phyloP scores from a whole-genome alignment of 2,888 invertebrate genomes.

The Acanthosepion lycidas region DNA sequence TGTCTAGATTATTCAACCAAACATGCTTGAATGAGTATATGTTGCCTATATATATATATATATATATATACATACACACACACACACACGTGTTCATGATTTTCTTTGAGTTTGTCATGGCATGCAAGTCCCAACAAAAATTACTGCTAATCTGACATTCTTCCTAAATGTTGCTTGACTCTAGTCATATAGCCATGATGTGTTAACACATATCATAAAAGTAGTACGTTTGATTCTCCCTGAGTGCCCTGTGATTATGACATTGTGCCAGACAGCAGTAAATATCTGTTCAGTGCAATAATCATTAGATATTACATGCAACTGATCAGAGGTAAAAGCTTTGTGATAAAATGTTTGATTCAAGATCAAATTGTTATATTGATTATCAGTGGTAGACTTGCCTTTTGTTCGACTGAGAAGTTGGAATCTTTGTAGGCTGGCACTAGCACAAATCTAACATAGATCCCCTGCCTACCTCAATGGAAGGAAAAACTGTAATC shows the following conservation, averaged over 20 bases:
- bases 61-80: too few species aligned
- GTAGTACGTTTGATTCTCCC: neutral
- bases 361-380: neutral
- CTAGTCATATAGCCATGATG: too few species aligned
- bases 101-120: too few species aligned
- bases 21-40: too few species aligned
- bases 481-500: neutral
- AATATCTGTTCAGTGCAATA: neutral
- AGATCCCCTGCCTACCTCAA: neutral
- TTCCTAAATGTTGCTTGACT: too few species aligned
- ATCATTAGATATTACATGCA: neutral
- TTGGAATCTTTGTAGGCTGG: neutral
- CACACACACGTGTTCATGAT: too few species aligned
- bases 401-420: conserved; percentile 1
- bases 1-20: too few species aligned
- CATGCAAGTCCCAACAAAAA: too few species aligned
- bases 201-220: too few species aligned
- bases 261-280: neutral
- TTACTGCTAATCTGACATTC: too few species aligned
- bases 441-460: neutral
- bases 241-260: neutral
- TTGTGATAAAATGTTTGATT: neutral
- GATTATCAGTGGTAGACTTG: neutral
- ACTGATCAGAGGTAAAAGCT: neutral
- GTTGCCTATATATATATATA: too few species aligned